Base-by-base conservation (phyloP, 1,140 invertebrate species). In the Subanguina moxae region DNA sequence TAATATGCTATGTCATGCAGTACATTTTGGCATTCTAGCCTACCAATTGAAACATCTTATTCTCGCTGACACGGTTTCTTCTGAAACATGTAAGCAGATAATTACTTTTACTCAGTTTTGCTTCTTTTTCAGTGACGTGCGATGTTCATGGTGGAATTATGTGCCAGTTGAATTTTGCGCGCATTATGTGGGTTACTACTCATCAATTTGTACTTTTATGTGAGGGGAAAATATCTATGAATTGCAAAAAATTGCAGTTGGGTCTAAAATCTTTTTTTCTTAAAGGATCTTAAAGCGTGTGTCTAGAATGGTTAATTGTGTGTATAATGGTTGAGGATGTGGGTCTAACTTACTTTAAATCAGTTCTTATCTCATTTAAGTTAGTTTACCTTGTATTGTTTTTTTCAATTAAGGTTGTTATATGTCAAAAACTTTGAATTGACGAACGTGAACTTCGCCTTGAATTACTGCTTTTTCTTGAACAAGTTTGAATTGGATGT, bases 391-490 rank as follows among this genome's bases (percentile, higher is more conserved):
- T n/a, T n/a, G 3, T 38, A 38, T 5, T 11, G 3, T 38, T 38
- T 11, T 3, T 38, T 38, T 38, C 11, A 52, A 52, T 52, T 52
- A 3, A 52, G 48, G 15, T 67, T 80, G n/a, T 48, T 73, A 23
- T 80, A 79, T 64, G 72, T 82, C 1, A 81, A 80, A 61, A 68
- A 72, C 17, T 81, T 81, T 42, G 78, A 80, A 28, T 28, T 80
- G 57, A 63, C 58, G 17, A 83, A 80, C 58, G 52, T 76, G 23
- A 48, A 43, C 13, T 74, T 70, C 30, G 72, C 78, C 0, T 64
- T 80, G 21, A 73, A 79, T 30, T 80, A 80, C 62, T 80, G 72
- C 38, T 80, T 78, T 69, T 76, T 80, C 32, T 42, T 80, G 13
- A 68, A 69, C 8, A 38, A 75, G 3, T 58, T 78, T 46, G 19